Evolutionary conservation across 2,797 vertebrate species (phyloP), one percentile per base, ranked within the genome.

Genomic region (Hyperoplus lanceolatus): DNA sequence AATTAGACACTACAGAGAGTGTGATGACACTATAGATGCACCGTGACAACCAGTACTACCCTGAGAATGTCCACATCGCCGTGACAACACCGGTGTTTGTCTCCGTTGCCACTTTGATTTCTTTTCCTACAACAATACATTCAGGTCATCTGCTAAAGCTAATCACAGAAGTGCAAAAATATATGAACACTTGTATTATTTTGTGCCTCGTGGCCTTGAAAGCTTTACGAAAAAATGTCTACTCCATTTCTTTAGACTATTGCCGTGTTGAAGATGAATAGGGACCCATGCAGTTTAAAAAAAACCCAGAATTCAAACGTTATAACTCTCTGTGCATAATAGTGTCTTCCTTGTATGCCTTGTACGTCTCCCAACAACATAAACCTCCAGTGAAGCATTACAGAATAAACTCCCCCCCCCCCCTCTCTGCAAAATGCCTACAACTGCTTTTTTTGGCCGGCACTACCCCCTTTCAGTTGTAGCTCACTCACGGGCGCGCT

Each of bases 1-100:
- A 79, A 79, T 81, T 63, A 83, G 66, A 79, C 45, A 42, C 54
- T 57, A 70, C 61, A 79, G 66, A 49, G 70, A 41, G 39, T 56
- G 55, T 53, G 60, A 50, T 50, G 67, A 63, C 67, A 18, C 61
- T 7, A 57, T 42, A 70, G 51, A 73, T 72, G 56, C 64, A 49
- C 55, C 12, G 42, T 61, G 59, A 76, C 65, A 83, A 61, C 68
- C 51, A 21, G 58, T 3, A 49, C 51, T 3, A 49, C 51, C 60
- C 29, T 79, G 62, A 63, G 38, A 38, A 61, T 56, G 68, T 81
- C 70, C 66, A 74, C 42, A 21, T 73, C 49, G 29, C 57, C 63
- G 5, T n/a, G 6, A 46, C 18, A 63, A 13, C 55, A 71, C 6
- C 45, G 29, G 4, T 51, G 45, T 68, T 56, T 54, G 1, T 12